These are phyloP conservation scores for Rhombomys opimus DNA, from an alignment of 2,113 vertebrate genomes.

Conservation along the genomic window DNA sequence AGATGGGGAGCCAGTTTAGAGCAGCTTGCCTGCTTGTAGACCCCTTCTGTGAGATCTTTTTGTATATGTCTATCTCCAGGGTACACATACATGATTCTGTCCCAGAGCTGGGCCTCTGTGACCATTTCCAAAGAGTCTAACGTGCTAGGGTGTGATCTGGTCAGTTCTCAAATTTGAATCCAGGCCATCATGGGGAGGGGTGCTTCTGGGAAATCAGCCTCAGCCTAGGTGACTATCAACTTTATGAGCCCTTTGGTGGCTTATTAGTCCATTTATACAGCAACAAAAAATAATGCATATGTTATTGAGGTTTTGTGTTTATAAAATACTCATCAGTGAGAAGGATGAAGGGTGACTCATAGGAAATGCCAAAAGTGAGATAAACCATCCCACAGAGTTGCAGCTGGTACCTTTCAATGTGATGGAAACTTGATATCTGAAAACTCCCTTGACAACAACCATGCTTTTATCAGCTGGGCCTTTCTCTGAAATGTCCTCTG, in stretches of 20 bases:
- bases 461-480: background rate
- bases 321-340: slow-evolving; percentile 67
- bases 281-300: slow-evolving; percentile 51
- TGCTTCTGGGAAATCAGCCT: background rate
- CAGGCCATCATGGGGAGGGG: background rate
- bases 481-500: slow-evolving; percentile 13
- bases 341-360: slow-evolving; percentile 56
- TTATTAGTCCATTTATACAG: slow-evolving; percentile 62
- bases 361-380: slow-evolving; percentile 57
- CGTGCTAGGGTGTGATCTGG: background rate
- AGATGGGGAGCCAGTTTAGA: background rate
- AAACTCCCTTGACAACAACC: slow-evolving; percentile 37
- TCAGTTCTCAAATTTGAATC: background rate
- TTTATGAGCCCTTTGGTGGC: slow-evolving; percentile 29
- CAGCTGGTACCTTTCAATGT: slow-evolving; percentile 20
- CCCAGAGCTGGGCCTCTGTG: background rate
- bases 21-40: background rate
- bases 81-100: background rate
- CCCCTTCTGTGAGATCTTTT: background rate
- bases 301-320: slow-evolving; percentile 64
- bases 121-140: background rate
- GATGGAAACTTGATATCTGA: slow-evolving; percentile 54
- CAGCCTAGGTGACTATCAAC: slow-evolving; percentile 16
- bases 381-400: background rate
- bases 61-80: background rate